A percentile compares a stretch with the other conserved stretches of the same genome.
phyloP scores from a whole-genome alignment of 2,797 vertebrate genomes.

The Sebastes itinus region DNA sequence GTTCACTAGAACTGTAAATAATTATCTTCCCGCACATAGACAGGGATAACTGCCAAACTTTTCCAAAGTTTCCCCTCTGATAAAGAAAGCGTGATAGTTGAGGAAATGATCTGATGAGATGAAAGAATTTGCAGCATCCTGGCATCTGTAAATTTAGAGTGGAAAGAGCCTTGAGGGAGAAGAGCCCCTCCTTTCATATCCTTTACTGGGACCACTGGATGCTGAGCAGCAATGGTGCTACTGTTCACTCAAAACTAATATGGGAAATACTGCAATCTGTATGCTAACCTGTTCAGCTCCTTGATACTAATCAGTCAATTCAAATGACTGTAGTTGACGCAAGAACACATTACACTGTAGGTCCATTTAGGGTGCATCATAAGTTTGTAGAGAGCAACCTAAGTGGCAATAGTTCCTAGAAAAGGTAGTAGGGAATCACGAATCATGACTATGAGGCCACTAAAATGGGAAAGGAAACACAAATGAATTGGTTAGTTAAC shows the following conservation, averaged over 20 bases:
- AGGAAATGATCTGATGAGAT: conserved; percentile 65
- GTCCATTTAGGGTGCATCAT: neutral
- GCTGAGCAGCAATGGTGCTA: conserved; percentile 25
- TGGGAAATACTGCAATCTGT: neutral
- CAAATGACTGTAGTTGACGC: neutral
- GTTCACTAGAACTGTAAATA: neutral
- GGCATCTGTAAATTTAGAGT: conserved; percentile 29
- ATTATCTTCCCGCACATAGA: neutral
- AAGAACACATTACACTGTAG: neutral
- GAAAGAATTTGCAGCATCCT: conserved; percentile 56
- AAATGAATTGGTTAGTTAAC: neutral
- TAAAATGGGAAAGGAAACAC: neutral
- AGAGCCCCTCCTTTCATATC: conserved; percentile 44
- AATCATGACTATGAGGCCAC: neutral
- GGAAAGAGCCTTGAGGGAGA: conserved; percentile 18
- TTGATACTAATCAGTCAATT: neutral
- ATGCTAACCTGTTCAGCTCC: neutral
- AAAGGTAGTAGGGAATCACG: neutral
- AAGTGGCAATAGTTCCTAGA: neutral
- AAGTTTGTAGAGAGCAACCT: neutral
- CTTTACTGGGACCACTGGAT: conserved; percentile 24
- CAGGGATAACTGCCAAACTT: neutral
- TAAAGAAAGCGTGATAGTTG: conserved; percentile 20
- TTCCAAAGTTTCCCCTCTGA: neutral
- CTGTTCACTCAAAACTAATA: neutral